Conservation (phyloP, 2,797 vertebrate species). For the Phrynocephalus forsythii region DNA sequence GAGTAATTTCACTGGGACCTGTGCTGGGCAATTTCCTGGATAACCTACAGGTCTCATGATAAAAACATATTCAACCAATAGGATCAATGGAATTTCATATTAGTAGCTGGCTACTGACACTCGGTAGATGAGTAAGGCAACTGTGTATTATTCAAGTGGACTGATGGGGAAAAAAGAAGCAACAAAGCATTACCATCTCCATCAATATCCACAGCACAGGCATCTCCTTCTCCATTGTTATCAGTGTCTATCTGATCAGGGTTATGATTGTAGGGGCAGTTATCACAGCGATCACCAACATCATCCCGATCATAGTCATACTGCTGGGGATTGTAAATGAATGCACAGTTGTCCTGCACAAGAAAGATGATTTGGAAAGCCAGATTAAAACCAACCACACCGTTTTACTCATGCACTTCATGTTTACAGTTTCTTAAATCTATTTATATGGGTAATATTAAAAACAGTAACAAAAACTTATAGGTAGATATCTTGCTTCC, state of each 20-base stretch:
- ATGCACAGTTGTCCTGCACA: constrained; percentile 95
- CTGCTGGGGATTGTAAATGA: constrained; percentile 94
- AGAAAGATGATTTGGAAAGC: constrained; percentile 25
- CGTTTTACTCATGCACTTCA: not conserved
- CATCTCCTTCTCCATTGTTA: constrained; percentile 95
- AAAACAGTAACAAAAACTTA: not conserved
- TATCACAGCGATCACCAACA: constrained; percentile 95
- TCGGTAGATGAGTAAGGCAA: not conserved
- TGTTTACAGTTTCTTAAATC: not conserved
- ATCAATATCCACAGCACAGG: constrained; percentile 96
- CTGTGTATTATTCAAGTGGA: not conserved
- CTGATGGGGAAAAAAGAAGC: not conserved
- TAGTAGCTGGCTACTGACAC: not conserved
- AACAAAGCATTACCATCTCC: constrained; percentile 89
- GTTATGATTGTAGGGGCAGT: constrained; percentile 96
- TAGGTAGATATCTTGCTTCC: not conserved
- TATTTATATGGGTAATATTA: not conserved
- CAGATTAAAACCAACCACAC: not conserved
- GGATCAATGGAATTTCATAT: not conserved
- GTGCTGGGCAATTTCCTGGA: not conserved
- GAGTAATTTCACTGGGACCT: not conserved
- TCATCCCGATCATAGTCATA: constrained; percentile 96
- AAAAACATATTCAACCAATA: not conserved
- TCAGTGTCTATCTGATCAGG: constrained; percentile 96
- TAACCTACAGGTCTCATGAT: not conserved